These are phyloP conservation scores for Spondyliosoma cantharus DNA, from an alignment of 2,797 vertebrate genomes.

Conservation along the genomic window DNA sequence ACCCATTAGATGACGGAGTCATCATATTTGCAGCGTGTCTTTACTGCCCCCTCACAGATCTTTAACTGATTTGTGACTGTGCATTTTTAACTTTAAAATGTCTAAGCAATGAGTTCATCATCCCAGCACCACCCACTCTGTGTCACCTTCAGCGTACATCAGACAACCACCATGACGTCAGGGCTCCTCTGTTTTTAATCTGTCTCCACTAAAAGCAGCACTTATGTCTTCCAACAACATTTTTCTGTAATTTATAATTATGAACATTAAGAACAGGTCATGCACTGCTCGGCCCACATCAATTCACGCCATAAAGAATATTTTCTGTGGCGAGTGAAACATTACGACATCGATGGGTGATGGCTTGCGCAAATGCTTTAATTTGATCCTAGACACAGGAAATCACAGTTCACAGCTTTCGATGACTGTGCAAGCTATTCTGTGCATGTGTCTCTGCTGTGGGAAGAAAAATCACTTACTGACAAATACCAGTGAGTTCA, in stretches of 20 bases:
- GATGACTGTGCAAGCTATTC: constrained; percentile 12
- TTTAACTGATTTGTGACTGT: constrained; percentile 47
- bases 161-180: constrained; percentile 40
- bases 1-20: constrained; percentile 53
- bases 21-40: constrained; percentile 24
- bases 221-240: neutral
- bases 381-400: constrained; percentile 37
- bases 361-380: constrained; percentile 37
- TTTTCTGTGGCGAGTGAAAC: constrained; percentile 20
- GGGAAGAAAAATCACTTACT: constrained; percentile 27
- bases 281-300: constrained; percentile 25
- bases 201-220: constrained; percentile 22
- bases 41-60: constrained; percentile 34
- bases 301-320: constrained; percentile 32
- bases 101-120: constrained; percentile 43
- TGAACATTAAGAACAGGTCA: constrained; percentile 32
- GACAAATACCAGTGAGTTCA: constrained; percentile 44
- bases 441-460: constrained; percentile 28
- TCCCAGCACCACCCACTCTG: constrained; percentile 37
- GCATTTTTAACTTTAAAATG: constrained; percentile 56
- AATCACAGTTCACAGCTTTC: constrained; percentile 43
- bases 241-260: constrained; percentile 38
- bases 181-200: constrained; percentile 23
- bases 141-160: constrained; percentile 54
- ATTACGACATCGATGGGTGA: constrained; percentile 33